Percentiles rank a stretch among this genome's conserved stretches.
Evolutionary conservation across 2,888 invertebrate species (phyloP).

Genomic region (Thelaira solivaga): DNA sequence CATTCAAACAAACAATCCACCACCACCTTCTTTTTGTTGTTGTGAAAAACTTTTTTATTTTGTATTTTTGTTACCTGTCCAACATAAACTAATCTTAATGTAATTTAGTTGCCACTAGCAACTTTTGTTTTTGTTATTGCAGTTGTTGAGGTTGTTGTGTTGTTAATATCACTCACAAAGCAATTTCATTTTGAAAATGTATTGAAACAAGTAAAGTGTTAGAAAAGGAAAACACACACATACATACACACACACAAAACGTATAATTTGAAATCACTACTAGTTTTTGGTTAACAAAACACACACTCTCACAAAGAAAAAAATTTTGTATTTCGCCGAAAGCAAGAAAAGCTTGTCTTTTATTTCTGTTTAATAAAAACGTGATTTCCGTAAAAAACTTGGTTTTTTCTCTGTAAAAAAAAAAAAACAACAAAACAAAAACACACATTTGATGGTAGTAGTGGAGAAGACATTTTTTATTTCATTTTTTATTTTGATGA

Average conservation of each 20-base stretch:
- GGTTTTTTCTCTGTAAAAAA: not conserved
- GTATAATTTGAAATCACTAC: conserved; percentile 41
- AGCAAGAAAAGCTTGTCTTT: conserved; percentile 25
- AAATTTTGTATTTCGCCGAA: conserved; percentile 7
- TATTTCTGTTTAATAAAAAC: conserved; percentile 36
- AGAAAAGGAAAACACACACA: not conserved
- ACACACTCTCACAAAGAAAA: no score
- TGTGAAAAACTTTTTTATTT: not conserved
- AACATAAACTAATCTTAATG: conserved; percentile 47
- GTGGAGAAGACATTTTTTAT: not conserved
- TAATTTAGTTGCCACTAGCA: conserved; percentile 46
- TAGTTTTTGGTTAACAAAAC: conserved; percentile 33
- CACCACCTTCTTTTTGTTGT: conserved; percentile 9
- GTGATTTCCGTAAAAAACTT: conserved; percentile 54
- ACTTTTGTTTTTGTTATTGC: conserved; percentile 1
- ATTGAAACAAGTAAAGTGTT: not conserved
- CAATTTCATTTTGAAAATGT: conserved; percentile 35
- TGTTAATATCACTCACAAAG: conserved; percentile 31
- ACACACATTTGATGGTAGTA: no score
- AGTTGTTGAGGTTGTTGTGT: not conserved
- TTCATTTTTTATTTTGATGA: no score
- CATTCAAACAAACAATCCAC: not conserved
- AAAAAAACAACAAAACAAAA: no score
- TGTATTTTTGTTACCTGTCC: conserved; percentile 33
- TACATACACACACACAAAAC: no score